Evolutionary conservation across 2,888 invertebrate genomes (phyloP), one percentile per base, ranked within the genome.

Genomic region (Troilus luridus): DNA sequence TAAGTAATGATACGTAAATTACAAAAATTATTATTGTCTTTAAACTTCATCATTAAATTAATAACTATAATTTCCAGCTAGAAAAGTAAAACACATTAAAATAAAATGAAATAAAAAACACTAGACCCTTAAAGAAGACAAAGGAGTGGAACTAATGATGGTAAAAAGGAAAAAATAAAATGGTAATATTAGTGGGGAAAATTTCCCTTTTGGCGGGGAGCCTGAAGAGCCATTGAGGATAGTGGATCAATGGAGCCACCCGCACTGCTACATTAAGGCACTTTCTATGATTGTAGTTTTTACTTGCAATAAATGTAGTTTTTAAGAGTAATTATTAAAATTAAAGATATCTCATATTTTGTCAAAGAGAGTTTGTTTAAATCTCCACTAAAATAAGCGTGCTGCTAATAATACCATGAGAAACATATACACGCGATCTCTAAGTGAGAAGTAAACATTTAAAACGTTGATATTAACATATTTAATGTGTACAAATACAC

Each of bases 221-320:
- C 64, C 91, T 91, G 89, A 81, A 60, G n/a, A n/a, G 88, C 89
- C 91, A 91, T 91, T 91, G 88, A 89, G 67, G n/a, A 88, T 67
- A 60, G 90, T 81, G 91, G 91, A 91, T 91, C 91, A 91, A 91
- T 91, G 91, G 91, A 81, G 58, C 60, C 56, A 59, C n/a, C 89
- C 89, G 89, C 89, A 89, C 89, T 89, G 89, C 89, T 89, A 89
- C 89, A 77, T 77, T 41, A 27, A 27, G 9, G 17, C 14, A 27
- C 17, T 77, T 6, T 17, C 72, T 77, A 27, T 17, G n/a, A n/a
- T n/a, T n/a, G n/a, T n/a, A n/a, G n/a, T n/a, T n/a, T n/a, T n/a
- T n/a, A n/a, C n/a, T n/a, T n/a, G n/a, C n/a, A n/a, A n/a, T n/a
- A n/a, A n/a, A 21, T 62, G 6, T 67, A 3, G 0, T 67, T 67